Evolutionary conservation across 2,888 invertebrate species (phyloP).

Genomic region (Melanargia galathea): DNA sequence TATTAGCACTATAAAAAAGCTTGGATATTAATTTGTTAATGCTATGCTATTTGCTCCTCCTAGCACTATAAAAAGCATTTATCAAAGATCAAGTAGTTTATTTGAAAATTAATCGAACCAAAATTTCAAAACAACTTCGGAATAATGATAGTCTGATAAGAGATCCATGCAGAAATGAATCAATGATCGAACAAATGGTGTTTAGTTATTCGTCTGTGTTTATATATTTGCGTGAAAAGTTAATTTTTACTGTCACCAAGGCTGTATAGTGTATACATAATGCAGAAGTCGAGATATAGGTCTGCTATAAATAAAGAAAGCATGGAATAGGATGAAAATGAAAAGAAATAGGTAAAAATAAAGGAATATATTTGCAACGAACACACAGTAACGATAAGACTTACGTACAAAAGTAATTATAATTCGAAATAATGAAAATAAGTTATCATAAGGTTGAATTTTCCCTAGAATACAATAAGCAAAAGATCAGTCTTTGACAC

Average conservation of each 20-base stretch:
- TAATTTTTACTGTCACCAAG: constrained; percentile 76
- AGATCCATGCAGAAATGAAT: constrained; percentile 81
- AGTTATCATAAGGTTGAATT: constrained; percentile 46
- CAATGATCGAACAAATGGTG: constrained; percentile 81
- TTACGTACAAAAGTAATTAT: constrained; percentile 63
- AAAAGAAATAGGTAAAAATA: constrained; percentile 80
- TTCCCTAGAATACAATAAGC: constrained; percentile 61
- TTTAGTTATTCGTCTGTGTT: constrained; percentile 64
- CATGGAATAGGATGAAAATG: constrained; percentile 79
- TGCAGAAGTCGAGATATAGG: constrained; percentile 69
- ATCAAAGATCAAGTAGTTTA: constrained; percentile 62
- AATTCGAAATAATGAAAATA: constrained; percentile 66
- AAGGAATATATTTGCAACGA: constrained; percentile 82
- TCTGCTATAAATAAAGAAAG: constrained; percentile 75
- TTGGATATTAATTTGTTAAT: constrained; percentile 64
- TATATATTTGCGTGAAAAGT: constrained; percentile 62
- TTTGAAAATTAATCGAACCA: constrained; percentile 51
- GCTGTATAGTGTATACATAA: constrained; percentile 61
- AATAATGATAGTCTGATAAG: constrained; percentile 63
- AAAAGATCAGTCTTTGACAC: constrained; percentile 53
- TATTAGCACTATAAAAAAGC: constrained; percentile 64
- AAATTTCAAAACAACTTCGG: constrained; percentile 42
- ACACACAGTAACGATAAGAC: constrained; percentile 78
- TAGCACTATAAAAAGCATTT: constrained; percentile 77
- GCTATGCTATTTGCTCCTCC: constrained; percentile 74